A percentile compares a stretch with the other conserved stretches of the same genome.
Conservation (phyloP, 2,888 invertebrate genomes). For the Phortica okadai region DNA sequence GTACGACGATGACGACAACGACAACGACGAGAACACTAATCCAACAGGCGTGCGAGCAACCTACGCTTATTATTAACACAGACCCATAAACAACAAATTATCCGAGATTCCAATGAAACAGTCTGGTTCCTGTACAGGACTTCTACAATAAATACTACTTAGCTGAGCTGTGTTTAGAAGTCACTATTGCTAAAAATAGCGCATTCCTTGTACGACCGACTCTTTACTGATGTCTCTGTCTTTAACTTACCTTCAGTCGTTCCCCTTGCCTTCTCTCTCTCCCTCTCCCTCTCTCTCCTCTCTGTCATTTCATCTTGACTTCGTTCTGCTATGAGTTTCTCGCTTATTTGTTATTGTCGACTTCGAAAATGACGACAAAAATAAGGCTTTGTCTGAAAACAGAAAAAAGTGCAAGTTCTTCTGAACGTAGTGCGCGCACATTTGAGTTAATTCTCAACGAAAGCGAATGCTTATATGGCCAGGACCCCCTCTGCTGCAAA, state of each 20-base stretch:
- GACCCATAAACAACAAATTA: slow-evolving; percentile 31
- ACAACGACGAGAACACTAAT: neutral
- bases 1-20: slow-evolving; percentile 8
- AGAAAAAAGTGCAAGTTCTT: slow-evolving; percentile 6
- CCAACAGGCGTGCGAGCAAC: slow-evolving; percentile 17
- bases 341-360: neutral
- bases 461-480: slow-evolving; percentile 24
- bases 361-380: neutral
- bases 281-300: neutral
- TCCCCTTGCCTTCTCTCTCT: neutral
- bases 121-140: slow-evolving; percentile 23
- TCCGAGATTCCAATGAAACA: slow-evolving; percentile 24
- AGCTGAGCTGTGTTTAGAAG: neutral
- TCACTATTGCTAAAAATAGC: slow-evolving; percentile 13
- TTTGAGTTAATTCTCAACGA: slow-evolving; percentile 25
- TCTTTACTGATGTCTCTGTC: neutral
- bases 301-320: neutral
- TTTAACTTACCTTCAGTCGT: neutral
- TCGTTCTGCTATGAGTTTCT: neutral
- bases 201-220: neutral
- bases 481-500: slow-evolving; percentile 72
- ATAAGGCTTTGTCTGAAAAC: neutral
- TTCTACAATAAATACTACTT: slow-evolving; percentile 27
- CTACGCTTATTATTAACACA: slow-evolving; percentile 27
- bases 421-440: neutral